A percentile compares a stretch with the other conserved stretches of the same genome.
phyloP scores from a whole-genome alignment of 2,797 vertebrate species.

The Propithecus deckenii region DNA sequence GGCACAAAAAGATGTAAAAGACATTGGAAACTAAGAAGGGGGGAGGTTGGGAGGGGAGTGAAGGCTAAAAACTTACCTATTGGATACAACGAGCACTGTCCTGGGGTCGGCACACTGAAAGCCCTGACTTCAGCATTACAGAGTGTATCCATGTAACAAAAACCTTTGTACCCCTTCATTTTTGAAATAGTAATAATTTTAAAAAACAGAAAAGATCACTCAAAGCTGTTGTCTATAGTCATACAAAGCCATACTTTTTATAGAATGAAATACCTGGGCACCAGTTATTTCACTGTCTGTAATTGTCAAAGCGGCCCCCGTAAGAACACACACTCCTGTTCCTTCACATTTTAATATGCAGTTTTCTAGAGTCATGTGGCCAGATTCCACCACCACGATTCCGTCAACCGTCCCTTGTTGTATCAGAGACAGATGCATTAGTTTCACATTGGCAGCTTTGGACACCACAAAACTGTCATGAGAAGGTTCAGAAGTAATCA shows the following conservation, averaged over 20 bases:
- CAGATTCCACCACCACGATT: constrained; percentile 84
- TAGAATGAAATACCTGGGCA: constrained; percentile 77
- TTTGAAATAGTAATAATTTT: background rate
- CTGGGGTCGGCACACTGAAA: background rate
- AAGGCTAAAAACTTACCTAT: background rate
- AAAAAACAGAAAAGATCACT: background rate
- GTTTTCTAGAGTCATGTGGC: constrained; percentile 84
- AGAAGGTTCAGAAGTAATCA: constrained; percentile 76
- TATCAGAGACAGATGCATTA: constrained; percentile 81
- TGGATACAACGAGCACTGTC: background rate
- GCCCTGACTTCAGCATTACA: background rate
- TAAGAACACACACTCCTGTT: constrained; percentile 83
- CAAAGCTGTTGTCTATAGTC: background rate
- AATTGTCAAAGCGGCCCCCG: constrained; percentile 80
- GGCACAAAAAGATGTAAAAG: background rate
- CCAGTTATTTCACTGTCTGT: constrained; percentile 80
- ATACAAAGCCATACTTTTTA: background rate
- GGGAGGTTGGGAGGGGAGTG: background rate
- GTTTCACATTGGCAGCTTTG: constrained; percentile 79
- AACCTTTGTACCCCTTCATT: background rate
- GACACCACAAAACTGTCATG: constrained; percentile 80
- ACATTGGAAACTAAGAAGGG: background rate
- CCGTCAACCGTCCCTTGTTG: constrained; percentile 84
- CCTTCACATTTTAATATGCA: constrained; percentile 85
- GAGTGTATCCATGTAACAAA: background rate